Percentiles rank a stretch among this genome's conserved stretches.
Evolutionary conservation across 2,113 vertebrate genomes (phyloP).

Genomic region (Corynorhinus townsendii): DNA sequence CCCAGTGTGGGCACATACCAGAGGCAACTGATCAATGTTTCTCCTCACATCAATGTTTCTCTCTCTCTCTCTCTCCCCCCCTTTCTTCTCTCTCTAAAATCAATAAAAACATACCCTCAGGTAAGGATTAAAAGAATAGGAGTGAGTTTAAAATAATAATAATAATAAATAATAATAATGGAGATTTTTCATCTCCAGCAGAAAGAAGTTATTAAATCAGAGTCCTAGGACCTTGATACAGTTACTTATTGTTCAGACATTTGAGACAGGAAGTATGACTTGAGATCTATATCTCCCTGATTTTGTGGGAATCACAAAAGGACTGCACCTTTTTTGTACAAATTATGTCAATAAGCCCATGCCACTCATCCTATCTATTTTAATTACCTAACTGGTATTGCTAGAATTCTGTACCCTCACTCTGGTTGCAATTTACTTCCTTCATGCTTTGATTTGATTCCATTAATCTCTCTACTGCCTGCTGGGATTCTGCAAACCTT

Average conservation of each 20-base stretch:
- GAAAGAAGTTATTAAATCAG: background rate
- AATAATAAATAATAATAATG: background rate
- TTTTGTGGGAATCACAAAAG: background rate
- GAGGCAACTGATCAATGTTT: too few relatives aligned
- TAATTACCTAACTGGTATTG: background rate
- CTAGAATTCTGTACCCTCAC: background rate
- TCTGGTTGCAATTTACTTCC: background rate
- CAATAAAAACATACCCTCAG: too few relatives aligned
- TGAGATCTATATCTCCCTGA: background rate
- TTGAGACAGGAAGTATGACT: background rate
- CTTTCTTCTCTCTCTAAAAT: too few relatives aligned
- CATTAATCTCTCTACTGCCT: background rate
- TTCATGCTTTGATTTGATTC: background rate
- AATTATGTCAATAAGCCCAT: background rate
- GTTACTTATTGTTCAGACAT: background rate
- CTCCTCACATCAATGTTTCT: too few relatives aligned
- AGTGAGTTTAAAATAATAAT: too few relatives aligned
- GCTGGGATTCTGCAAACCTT: background rate
- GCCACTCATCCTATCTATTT: background rate
- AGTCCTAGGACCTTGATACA: background rate
- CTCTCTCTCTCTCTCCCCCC: too few relatives aligned
- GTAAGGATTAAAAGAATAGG: too few relatives aligned
- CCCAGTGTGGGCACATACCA: too few relatives aligned
- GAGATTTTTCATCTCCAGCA: background rate
- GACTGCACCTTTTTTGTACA: background rate